Evolutionary conservation across 2,797 vertebrate genomes (phyloP).

Genomic region (Sparus aurata): DNA sequence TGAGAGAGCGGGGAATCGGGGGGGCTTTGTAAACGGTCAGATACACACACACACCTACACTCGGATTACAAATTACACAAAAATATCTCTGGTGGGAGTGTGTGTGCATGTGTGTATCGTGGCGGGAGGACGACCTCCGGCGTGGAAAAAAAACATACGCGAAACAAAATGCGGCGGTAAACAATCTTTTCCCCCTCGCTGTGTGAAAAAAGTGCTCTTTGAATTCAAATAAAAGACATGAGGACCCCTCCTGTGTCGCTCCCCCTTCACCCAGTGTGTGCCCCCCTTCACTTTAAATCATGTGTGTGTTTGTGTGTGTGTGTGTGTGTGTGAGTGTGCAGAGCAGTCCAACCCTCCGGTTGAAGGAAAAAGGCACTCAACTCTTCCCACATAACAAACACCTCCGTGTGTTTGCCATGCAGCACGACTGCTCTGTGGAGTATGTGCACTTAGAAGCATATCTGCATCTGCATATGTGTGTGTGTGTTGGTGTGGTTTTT

Average conservation of each 20-base stretch:
- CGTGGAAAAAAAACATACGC: conserved; percentile 20
- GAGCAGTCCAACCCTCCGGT: conserved; percentile 92
- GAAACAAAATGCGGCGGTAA: conserved; percentile 31
- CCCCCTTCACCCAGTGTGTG: conserved; percentile 60
- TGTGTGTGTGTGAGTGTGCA: conserved; percentile 60
- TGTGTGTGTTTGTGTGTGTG: conserved; percentile 34
- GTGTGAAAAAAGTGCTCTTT: conserved; percentile 68
- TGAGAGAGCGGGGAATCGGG: conserved; percentile 40
- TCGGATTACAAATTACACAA: conserved; percentile 86
- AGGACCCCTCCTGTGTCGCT: conserved; percentile 44
- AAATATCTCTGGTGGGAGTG: conserved; percentile 86
- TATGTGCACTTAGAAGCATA: conserved; percentile 30
- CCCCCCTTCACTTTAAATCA: conserved; percentile 45
- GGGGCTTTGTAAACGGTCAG: conserved; percentile 73
- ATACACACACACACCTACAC: conserved; percentile 74
- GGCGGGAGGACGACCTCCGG: conserved; percentile 13
- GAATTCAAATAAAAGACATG: conserved; percentile 57
- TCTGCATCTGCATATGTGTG: conserved; percentile 36
- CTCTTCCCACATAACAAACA: conserved; percentile 85
- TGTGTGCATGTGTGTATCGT: conserved; percentile 68
- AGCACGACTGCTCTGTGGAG: conserved; percentile 77
- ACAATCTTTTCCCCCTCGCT: conserved; percentile 33
- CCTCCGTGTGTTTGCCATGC: conserved; percentile 75
- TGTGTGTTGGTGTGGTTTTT: not conserved
- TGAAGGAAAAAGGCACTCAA: conserved; percentile 98